Conservation (phyloP, 2,888 invertebrate genomes). For the Stenodema calcarata region DNA sequence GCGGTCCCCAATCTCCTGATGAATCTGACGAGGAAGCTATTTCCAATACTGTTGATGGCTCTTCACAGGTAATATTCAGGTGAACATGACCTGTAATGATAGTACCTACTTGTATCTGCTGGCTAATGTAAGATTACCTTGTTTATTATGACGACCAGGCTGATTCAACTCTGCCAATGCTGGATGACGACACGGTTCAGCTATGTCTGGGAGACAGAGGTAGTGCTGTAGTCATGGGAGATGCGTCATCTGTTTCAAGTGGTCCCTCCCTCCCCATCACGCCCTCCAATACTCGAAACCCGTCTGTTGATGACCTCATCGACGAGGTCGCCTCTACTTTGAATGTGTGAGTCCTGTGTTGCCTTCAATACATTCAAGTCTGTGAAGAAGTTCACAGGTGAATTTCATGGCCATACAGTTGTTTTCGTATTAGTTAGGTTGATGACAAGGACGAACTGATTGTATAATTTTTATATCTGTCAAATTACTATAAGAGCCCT, state of each 20-base stretch:
- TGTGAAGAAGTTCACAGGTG: too few species aligned
- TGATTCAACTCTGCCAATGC: neutral
- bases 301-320: slow-evolving; percentile 4
- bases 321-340: neutral
- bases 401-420: too few species aligned
- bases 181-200: slow-evolving; percentile 11
- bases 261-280: neutral
- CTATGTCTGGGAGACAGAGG: neutral
- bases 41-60: slow-evolving; percentile 29
- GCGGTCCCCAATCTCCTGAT: neutral
- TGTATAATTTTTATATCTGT: too few species aligned
- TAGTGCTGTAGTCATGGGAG: neutral
- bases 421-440: too few species aligned
- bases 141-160: neutral
- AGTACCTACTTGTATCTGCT: slow-evolving; percentile 24
- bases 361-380: neutral
- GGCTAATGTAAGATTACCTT: neutral
- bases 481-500: too few species aligned
- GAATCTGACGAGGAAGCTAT: slow-evolving; percentile 44
- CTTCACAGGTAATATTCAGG: neutral
- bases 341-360: neutral
- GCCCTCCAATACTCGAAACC: slow-evolving; percentile 1
- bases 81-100: neutral
- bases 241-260: neutral
- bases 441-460: too few species aligned